Evolutionary conservation across 2,113 vertebrate genomes (phyloP), one percentile per base, ranked within the genome.

Genomic region (Petrocephalus zakoni): DNA sequence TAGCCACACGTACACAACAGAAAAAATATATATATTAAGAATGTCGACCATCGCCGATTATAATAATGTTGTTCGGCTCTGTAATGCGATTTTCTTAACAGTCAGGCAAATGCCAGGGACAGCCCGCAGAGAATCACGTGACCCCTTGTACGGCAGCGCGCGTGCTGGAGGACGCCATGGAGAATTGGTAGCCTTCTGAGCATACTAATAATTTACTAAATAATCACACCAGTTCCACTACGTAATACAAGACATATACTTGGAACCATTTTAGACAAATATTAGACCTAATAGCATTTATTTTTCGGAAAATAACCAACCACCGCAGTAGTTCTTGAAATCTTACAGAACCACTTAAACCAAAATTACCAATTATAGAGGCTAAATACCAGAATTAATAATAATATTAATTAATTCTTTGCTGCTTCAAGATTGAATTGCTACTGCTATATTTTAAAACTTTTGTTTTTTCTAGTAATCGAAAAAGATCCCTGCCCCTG

Each of bases 111-210:
- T 85, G 15, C 58, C 19, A 25, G 88, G 46, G 8, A 84, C 13
- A 51, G 15, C 22, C 21, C 47, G 25, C 78, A 21, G 2, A 51
- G 13, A 29, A 49, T 37, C 78, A 61, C 81, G 88, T 88, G 68
- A 88, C 29, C 17, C 4, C 2, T 37, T 78, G 42, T 87, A 85
- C 82, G 82, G 82, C 82, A 85, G 4, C 5, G 47, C 22, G 17
- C 1, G n/a, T 29, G 42, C 6, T n/a, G 34, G 37, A 53, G 53
- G 52, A 13, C n/a, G 85, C 88, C 90, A 90, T 90, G n/a, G 21
- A 83, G 22, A 9, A 11, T 21, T 49, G 49, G n/a, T 64, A 25
- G 61, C 52, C 52, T 3, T 58, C 56, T 58, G 56, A 19, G 56
- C 21, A 58, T 58, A 22, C 56, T 58, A 56, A 19, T 56, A 56